Evolutionary conservation across 64 coral and sea anemone genomes (phyloP).

Genomic region (Orbicella faveolata): DNA sequence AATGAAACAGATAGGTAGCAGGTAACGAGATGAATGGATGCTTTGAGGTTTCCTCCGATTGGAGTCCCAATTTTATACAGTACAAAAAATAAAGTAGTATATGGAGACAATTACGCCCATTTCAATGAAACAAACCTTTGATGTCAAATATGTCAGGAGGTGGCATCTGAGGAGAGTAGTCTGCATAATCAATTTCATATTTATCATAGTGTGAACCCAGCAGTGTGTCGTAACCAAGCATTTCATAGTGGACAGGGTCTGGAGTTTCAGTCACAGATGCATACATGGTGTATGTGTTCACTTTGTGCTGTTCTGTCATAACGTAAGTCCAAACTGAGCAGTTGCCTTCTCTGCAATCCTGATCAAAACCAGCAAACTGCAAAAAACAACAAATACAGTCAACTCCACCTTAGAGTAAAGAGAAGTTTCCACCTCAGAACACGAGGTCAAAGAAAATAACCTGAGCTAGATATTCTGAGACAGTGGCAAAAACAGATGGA

Average conservation of each 20-base stretch:
- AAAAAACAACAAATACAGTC: not conserved
- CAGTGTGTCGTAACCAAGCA: slow-evolving; percentile 89
- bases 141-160: slow-evolving; percentile 59
- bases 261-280: not conserved
- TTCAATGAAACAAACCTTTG: slow-evolving; percentile 49
- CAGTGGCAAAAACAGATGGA: no score
- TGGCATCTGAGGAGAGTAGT: slow-evolving; percentile 52
- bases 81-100: no score
- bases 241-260: slow-evolving; percentile 85
- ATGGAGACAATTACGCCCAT: no score
- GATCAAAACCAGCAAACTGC: slow-evolving; percentile 56
- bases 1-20: no score
- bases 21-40: no score
- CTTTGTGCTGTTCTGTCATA: slow-evolving; percentile 54
- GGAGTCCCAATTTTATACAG: no score
- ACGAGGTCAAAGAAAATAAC: no score
- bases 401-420: not conserved
- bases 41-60: no score
- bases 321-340: slow-evolving; percentile 70
- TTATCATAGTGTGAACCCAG: slow-evolving; percentile 97
- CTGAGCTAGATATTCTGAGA: no score
- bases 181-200: slow-evolving; percentile 78
- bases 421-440: no score
- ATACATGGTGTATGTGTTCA: slow-evolving; percentile 82
- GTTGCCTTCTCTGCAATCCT: slow-evolving; percentile 22